These are phyloP conservation scores for Apodemia duryi DNA, from an alignment of 2,888 invertebrate genomes.

Conservation along the genomic window DNA sequence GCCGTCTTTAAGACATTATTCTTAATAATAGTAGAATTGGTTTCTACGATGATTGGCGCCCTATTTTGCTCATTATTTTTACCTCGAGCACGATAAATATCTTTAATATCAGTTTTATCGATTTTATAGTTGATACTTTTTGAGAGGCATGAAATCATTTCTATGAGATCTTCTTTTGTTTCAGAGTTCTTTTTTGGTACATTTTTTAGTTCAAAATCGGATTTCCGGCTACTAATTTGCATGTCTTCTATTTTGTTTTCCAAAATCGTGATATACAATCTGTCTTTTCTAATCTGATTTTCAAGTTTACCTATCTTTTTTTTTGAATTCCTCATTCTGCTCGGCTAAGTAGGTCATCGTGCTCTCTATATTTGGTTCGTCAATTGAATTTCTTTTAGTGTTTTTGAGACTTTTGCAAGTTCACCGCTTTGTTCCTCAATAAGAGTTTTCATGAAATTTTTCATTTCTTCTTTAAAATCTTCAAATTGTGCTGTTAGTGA, in stretches of 20 bases:
- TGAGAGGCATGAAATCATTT: slow-evolving; percentile 21
- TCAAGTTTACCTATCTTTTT: slow-evolving; percentile 21
- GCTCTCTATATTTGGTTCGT: neutral
- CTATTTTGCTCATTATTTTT: slow-evolving; percentile 21
- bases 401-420: no score
- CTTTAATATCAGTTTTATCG: slow-evolving; percentile 23
- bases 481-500: neutral
- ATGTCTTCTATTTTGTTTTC: slow-evolving; percentile 28
- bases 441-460: no score
- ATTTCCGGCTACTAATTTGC: slow-evolving; percentile 21
- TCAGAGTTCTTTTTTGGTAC: slow-evolving; percentile 25
- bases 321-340: slow-evolving; percentile 23
- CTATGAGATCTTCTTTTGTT: slow-evolving; percentile 23
- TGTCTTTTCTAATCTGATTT: slow-evolving; percentile 15
- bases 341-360: neutral
- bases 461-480: neutral
- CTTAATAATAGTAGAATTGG: slow-evolving; percentile 27
- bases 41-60: slow-evolving; percentile 30
- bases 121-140: slow-evolving; percentile 22
- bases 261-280: slow-evolving; percentile 23
- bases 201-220: slow-evolving; percentile 29
- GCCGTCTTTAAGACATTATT: slow-evolving; percentile 25
- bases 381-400: no score
- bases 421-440: no score
- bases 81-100: slow-evolving; percentile 27